Evolutionary conservation across 1,140 invertebrate species (phyloP).

Genomic region (Catajapyx aquilonaris): DNA sequence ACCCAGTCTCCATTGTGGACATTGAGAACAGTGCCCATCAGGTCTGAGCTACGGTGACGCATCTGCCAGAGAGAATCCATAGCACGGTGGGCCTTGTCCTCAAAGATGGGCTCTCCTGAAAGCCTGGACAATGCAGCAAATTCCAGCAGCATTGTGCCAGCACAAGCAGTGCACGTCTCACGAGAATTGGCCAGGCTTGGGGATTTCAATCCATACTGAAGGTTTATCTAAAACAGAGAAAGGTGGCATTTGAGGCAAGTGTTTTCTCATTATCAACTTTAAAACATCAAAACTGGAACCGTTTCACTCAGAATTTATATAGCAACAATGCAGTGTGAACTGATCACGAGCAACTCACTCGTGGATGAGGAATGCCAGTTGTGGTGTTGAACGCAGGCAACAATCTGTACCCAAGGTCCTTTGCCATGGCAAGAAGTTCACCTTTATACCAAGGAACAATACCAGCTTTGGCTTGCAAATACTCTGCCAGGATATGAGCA

Average conservation of each 20-base stretch:
- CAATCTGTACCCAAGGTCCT: conserved; percentile 75
- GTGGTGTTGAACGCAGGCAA: conserved; percentile 93
- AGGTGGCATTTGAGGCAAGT: conserved; percentile 3
- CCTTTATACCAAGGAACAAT: conserved; percentile 78
- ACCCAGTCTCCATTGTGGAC: conserved; percentile 97
- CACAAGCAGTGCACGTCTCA: conserved; percentile 93
- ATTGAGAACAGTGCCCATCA: conserved; percentile 86
- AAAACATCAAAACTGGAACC: too few relatives aligned
- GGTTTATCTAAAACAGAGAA: conserved; percentile 48
- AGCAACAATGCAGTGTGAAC: conserved; percentile 1
- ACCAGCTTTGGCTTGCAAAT: conserved; percentile 50
- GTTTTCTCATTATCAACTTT: too few relatives aligned
- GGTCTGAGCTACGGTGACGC: conserved; percentile 69
- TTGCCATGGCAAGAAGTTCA: conserved; percentile 72
- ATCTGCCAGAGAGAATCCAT: conserved; percentile 96
- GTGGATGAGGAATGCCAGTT: conserved; percentile 89
- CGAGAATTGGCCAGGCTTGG: conserved; percentile 46
- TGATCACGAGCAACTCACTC: conserved; percentile 32
- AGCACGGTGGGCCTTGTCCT: conserved; percentile 80
- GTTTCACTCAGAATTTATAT: too few relatives aligned
- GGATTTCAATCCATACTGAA: conserved; percentile 66
- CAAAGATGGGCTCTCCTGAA: conserved; percentile 80
- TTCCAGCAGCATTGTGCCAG: conserved; percentile 94
- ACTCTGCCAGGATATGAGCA: conserved; percentile 73
- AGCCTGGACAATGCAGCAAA: conserved; percentile 86